Conservation (phyloP, 1,140 invertebrate genomes). For the Colletes gigas region DNA sequence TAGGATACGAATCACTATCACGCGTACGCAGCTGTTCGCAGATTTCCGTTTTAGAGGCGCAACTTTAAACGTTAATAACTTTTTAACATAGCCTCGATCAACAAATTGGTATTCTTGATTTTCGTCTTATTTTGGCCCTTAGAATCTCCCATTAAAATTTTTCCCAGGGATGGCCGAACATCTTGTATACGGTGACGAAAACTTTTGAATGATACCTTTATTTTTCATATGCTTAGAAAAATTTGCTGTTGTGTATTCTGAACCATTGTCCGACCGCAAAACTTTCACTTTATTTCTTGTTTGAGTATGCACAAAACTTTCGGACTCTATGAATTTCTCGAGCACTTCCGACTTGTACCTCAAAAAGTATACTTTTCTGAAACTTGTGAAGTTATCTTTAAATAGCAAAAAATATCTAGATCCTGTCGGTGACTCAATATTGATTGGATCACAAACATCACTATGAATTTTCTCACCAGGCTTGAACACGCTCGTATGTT, state of each 20-base stretch:
- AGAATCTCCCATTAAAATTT: too few species aligned
- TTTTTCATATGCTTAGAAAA: not conserved
- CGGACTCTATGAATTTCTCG: not conserved
- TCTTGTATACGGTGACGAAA: conserved; percentile 61
- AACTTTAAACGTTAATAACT: too few species aligned
- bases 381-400: conserved; percentile 77
- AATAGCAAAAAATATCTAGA: conserved; percentile 72
- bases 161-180: too few species aligned
- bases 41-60: too few species aligned
- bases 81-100: too few species aligned
- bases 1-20: too few species aligned
- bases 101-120: too few species aligned
- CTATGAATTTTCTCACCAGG: conserved; percentile 75
- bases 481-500: not conserved
- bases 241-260: not conserved
- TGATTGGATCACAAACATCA: conserved; percentile 79
- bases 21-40: too few species aligned
- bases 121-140: too few species aligned
- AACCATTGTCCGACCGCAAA: not conserved
- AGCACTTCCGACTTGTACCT: conserved; percentile 71
- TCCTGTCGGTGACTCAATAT: conserved; percentile 67
- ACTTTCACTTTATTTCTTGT: conserved; percentile 4
- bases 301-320: not conserved
- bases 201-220: conserved; percentile 12
- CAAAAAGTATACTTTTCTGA: conserved; percentile 72